A percentile compares a stretch with the other conserved stretches of the same genome.
These are phyloP conservation scores for Odontomyia ornata DNA, from an alignment of 2,888 invertebrate genomes.

Conservation along the genomic window DNA sequence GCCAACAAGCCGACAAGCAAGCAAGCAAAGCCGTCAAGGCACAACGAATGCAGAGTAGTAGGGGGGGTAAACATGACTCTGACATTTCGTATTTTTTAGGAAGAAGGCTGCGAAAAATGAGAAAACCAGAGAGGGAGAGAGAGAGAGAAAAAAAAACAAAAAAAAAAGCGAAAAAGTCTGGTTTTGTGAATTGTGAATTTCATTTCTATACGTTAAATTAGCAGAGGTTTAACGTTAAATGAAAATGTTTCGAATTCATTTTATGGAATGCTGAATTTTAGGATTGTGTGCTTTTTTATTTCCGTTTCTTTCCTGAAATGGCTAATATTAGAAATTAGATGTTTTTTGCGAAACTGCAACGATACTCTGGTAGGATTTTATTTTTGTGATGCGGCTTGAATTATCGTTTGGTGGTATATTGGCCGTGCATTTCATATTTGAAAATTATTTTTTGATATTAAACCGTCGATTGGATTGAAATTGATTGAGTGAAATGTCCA, in stretches of 20 bases:
- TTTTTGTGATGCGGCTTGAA: neutral
- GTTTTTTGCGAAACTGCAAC: neutral
- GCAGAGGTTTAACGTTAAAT: conserved; percentile 33
- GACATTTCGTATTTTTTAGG: conserved; percentile 34
- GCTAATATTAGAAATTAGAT: neutral
- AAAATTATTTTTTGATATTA: too few relatives aligned
- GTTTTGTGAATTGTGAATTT: conserved; percentile 23
- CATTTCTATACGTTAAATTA: conserved; percentile 38
- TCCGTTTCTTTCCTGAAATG: neutral
- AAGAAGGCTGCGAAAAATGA: neutral
- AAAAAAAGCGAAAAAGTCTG: conserved; percentile 16
- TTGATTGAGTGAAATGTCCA: too few relatives aligned
- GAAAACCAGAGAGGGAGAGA: too few relatives aligned
- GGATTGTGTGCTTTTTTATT: neutral
- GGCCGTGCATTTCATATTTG: neutral
- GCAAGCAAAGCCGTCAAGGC: neutral
- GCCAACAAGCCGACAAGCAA: neutral
- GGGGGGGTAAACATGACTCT: conserved; percentile 18
- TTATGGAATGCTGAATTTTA: conserved; percentile 21
- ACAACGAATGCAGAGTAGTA: neutral
- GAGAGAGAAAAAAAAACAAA: conserved; percentile 1
- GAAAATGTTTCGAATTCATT: conserved; percentile 31
- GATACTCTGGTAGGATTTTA: too few relatives aligned
- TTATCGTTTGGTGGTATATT: neutral
- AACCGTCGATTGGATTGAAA: too few relatives aligned